phyloP scores from a whole-genome alignment of 2,888 invertebrate species.

The Horisme vitalbata region DNA sequence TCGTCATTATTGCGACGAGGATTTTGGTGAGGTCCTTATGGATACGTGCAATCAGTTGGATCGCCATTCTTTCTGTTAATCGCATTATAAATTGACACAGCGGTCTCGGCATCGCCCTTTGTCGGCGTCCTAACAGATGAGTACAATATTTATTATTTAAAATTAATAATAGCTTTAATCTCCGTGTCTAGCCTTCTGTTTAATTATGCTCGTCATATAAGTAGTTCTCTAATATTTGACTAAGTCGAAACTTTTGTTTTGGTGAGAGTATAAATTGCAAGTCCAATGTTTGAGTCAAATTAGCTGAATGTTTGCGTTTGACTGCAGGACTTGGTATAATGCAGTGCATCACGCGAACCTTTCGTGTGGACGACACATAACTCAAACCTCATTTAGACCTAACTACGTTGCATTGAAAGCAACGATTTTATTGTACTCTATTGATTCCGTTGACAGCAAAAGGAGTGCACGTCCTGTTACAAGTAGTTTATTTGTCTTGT shows the following conservation, averaged over 20 bases:
- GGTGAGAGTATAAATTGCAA: background rate
- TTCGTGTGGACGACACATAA: slow-evolving; percentile 74
- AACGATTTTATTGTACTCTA: slow-evolving; percentile 78
- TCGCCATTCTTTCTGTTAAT: slow-evolving; percentile 76
- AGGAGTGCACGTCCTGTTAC: slow-evolving; percentile 58
- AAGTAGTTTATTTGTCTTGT: slow-evolving; percentile 63
- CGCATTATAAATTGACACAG: slow-evolving; percentile 78
- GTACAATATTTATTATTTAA: slow-evolving; percentile 61
- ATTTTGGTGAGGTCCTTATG: slow-evolving; percentile 63
- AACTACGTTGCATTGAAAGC: slow-evolving; percentile 76
- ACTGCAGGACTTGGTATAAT: slow-evolving; percentile 48
- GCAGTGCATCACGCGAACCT: slow-evolving; percentile 65
- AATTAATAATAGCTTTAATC: slow-evolving; percentile 65
- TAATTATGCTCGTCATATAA: slow-evolving; percentile 4
- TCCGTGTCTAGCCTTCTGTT: slow-evolving; percentile 56
- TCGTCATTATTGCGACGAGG: slow-evolving; percentile 56
- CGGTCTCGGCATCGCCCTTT: slow-evolving; percentile 65
- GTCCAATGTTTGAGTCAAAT: slow-evolving; percentile 34
- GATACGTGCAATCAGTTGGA: slow-evolving; percentile 67
- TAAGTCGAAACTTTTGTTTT: background rate
- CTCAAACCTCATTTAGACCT: slow-evolving; percentile 80
- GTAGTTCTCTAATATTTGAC: background rate
- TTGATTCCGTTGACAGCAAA: slow-evolving; percentile 74
- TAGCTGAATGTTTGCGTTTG: slow-evolving; percentile 40
- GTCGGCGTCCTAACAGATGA: slow-evolving; percentile 69